These are phyloP conservation scores for Enteromius radiatus DNA, from an alignment of 2,797 vertebrate species.

Conservation along the genomic window DNA sequence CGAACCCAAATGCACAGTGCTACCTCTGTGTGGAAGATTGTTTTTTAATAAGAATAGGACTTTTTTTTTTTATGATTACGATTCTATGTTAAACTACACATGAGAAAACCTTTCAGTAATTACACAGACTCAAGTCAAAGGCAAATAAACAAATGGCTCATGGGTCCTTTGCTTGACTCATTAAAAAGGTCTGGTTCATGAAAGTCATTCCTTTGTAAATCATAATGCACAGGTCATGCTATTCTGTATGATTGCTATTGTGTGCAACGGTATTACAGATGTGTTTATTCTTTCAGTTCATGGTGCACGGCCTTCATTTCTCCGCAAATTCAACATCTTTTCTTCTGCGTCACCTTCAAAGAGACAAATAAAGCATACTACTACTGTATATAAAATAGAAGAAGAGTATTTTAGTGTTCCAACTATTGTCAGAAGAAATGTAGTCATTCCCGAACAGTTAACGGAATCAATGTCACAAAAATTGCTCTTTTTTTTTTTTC, in stretches of 20 bases:
- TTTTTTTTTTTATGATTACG: neutral
- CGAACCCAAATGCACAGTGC: slow-evolving; percentile 1
- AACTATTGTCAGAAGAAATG: neutral
- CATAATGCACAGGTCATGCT: neutral
- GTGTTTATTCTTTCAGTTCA: neutral
- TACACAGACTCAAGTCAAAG: neutral
- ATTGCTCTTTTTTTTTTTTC: neutral
- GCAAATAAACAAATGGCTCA: slow-evolving; percentile 10
- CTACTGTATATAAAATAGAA: neutral
- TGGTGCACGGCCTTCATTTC: neutral
- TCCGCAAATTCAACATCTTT: neutral
- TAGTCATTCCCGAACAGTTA: neutral
- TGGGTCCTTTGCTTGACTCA: neutral
- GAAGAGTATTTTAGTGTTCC: neutral
- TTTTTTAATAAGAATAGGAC: neutral
- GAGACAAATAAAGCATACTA: neutral
- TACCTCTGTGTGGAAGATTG: neutral
- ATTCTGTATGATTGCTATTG: neutral
- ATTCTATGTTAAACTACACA: neutral
- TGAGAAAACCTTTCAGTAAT: slow-evolving; percentile 3
- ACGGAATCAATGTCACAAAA: neutral
- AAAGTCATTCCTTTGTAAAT: neutral
- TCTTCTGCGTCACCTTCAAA: neutral
- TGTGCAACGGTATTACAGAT: neutral
- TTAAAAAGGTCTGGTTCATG: neutral